Evolutionary conservation across 2,888 invertebrate species (phyloP).

Genomic region (Agrotis ipsilon): DNA sequence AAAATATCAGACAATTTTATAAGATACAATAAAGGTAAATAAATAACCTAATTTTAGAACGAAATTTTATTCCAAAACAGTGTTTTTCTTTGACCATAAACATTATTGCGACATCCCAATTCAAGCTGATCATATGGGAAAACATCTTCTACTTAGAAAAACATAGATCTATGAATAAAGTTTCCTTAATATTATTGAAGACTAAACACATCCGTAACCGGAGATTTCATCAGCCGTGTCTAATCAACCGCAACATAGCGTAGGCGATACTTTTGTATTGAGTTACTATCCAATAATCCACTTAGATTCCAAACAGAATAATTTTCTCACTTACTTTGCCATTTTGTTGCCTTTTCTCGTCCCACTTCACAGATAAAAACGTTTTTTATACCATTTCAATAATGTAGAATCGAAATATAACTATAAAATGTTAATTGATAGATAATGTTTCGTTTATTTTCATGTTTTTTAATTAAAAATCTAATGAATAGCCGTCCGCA

Average conservation of each 20-base stretch:
- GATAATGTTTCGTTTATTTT: conserved; percentile 52
- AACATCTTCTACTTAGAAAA: neutral
- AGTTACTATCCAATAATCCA: conserved; percentile 68
- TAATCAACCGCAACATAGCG: conserved; percentile 70
- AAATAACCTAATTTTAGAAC: neutral
- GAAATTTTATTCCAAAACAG: neutral
- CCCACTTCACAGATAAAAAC: conserved; percentile 55
- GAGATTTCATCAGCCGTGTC: conserved; percentile 49
- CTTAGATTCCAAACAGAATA: conserved; percentile 62
- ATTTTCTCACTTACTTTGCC: conserved; percentile 84
- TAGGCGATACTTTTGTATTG: conserved; percentile 62
- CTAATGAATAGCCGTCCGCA: conserved; percentile 38
- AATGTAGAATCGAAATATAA: conserved; percentile 21
- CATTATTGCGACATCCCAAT: conserved; percentile 14
- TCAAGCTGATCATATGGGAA: conserved; percentile 20
- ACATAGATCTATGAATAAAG: neutral
- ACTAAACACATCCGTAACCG: conserved; percentile 33
- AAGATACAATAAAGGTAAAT: too few relatives aligned
- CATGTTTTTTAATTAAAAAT: conserved; percentile 48
- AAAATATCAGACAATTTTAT: too few relatives aligned
- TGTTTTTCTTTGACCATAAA: neutral
- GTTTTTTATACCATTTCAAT: conserved; percentile 72
- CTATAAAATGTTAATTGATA: conserved; percentile 26
- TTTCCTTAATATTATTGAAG: conserved; percentile 20
- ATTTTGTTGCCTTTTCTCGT: conserved; percentile 74